Percentiles rank a stretch among this genome's conserved stretches.
These are phyloP conservation scores for Phylloscopus trochilus DNA, from an alignment of 2,113 vertebrate species.

Conservation along the genomic window DNA sequence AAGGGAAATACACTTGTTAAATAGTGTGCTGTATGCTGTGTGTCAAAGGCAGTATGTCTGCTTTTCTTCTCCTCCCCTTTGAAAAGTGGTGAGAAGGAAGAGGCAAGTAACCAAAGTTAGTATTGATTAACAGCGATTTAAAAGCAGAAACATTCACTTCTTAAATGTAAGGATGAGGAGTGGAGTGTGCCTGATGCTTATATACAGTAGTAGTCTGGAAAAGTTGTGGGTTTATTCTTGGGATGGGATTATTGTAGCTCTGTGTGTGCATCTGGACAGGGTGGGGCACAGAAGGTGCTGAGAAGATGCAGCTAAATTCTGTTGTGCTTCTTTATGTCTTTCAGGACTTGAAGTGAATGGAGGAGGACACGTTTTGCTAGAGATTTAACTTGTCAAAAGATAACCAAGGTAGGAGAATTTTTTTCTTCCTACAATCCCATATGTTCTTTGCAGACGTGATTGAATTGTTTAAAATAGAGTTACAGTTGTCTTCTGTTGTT, in stretches of 20 bases:
- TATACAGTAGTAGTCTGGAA: neutral
- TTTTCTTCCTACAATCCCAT: accelerated
- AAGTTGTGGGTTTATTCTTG: neutral
- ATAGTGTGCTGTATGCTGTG: accelerated
- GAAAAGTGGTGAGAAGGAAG: neutral
- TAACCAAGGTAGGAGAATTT: constrained; percentile 34
- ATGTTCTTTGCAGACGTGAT: neutral
- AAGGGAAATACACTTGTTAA: neutral
- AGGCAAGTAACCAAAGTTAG: neutral
- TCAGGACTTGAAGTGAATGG: constrained; percentile 60
- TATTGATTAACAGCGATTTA: neutral
- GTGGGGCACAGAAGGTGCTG: neutral
- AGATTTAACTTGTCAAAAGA: neutral
- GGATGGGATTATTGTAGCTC: neutral
- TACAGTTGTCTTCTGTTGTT: neutral
- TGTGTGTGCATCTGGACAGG: accelerated
- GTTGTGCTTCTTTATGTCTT: neutral
- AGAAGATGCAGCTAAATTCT: neutral
- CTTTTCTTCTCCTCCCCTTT: neutral
- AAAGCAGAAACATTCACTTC: neutral
- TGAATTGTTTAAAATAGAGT: neutral
- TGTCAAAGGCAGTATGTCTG: neutral
- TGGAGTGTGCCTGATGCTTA: neutral
- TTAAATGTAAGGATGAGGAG: neutral
- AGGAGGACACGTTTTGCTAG: constrained; percentile 3